phyloP scores from a whole-genome alignment of 2,797 vertebrate genomes.

The Catamblyrhynchus diadema region DNA sequence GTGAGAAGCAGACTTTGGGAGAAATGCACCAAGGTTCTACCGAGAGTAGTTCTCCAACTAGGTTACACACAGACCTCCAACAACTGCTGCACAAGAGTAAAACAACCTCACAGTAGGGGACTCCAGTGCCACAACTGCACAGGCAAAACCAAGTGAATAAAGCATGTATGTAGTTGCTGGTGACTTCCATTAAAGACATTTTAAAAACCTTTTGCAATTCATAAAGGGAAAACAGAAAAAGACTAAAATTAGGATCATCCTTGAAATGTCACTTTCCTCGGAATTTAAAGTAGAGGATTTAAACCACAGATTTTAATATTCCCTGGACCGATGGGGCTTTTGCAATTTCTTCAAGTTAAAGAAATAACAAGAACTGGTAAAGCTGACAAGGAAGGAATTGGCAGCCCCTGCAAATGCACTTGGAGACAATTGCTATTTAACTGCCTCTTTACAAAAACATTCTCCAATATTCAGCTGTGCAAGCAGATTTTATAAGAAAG shows the following conservation, averaged over 20 bases:
- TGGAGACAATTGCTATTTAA: not conserved
- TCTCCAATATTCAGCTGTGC: not conserved
- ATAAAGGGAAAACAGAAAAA: not conserved
- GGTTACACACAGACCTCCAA: too few species aligned
- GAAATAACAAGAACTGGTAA: not conserved
- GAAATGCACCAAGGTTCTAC: not conserved
- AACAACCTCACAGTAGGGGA: rapidly evolving
- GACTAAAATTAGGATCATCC: not conserved
- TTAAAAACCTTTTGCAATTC: not conserved
- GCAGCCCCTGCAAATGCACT: not conserved
- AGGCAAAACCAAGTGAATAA: not conserved
- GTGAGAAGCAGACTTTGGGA: rapidly evolving
- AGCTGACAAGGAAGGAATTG: not conserved
- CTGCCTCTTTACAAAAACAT: not conserved
- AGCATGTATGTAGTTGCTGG: rapidly evolving
- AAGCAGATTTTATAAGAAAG: not conserved
- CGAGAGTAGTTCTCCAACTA: rapidly evolving
- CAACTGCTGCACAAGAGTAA: not conserved
- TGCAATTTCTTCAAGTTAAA: not conserved
- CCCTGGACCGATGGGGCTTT: not conserved
- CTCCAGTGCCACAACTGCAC: not conserved
- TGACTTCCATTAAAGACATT: not conserved
- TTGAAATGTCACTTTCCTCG: not conserved
- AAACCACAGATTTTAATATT: not conserved
- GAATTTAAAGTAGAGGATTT: not conserved